Conservation (phyloP, 2,888 invertebrate genomes). For the Beris morrisii region DNA sequence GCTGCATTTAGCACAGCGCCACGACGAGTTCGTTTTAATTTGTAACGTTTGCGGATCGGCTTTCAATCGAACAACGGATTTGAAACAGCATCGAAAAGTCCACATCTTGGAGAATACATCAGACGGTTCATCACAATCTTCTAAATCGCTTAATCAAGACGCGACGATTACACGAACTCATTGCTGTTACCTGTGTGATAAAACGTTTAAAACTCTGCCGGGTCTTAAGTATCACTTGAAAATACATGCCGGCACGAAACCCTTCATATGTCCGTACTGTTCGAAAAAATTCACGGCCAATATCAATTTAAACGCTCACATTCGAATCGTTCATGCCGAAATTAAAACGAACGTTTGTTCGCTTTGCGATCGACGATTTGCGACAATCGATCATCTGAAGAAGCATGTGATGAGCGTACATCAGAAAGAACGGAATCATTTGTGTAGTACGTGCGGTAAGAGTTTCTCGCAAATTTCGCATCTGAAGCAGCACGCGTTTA, state of each 20-base stretch:
- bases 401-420: constrained; percentile 45
- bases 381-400: constrained; percentile 45
- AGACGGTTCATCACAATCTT: constrained; percentile 2
- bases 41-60: constrained; percentile 40
- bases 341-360: constrained; percentile 43
- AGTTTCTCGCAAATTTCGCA: constrained; percentile 44
- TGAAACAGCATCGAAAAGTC: constrained; percentile 35
- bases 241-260: constrained; percentile 38
- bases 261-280: constrained; percentile 43
- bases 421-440: constrained; percentile 44
- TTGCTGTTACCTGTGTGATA: constrained; percentile 39
- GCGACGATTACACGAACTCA: not conserved
- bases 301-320: constrained; percentile 42
- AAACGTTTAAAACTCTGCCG: constrained; percentile 37
- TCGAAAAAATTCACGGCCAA: constrained; percentile 40
- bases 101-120: constrained; percentile 16
- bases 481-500: constrained; percentile 43
- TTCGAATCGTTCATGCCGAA: constrained; percentile 42
- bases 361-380: constrained; percentile 44
- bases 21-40: constrained; percentile 36
- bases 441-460: constrained; percentile 43
- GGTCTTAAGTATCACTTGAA: constrained; percentile 42
- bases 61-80: constrained; percentile 37
- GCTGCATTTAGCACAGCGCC: constrained; percentile 42
- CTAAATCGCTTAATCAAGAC: constrained; percentile 29